A percentile compares a stretch with the other conserved stretches of the same genome.
Conservation (phyloP, 2,113 vertebrate genomes). For the Pachycephala philippinensis region DNA sequence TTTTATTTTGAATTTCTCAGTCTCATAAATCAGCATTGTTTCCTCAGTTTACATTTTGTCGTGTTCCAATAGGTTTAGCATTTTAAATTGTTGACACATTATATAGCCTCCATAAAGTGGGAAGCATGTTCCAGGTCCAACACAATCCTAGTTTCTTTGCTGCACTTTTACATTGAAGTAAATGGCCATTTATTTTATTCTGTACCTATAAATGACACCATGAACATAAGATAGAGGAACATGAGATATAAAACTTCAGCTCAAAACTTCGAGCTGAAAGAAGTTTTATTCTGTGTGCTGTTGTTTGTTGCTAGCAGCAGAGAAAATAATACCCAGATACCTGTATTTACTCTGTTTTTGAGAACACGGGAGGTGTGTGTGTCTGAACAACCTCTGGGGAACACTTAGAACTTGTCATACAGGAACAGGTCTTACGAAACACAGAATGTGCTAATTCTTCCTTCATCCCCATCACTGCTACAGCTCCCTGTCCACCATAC, state of each 20-base stretch:
- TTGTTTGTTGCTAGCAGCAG: not conserved
- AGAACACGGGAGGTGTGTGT: not conserved
- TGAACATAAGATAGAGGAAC: not conserved
- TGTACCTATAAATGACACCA: not conserved
- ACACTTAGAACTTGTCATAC: not conserved
- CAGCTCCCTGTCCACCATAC: not conserved
- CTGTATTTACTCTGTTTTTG: not conserved
- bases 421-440: not conserved
- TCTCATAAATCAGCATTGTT: not conserved
- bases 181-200: not conserved
- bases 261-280: not conserved
- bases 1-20: conserved; percentile 13
- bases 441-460: not conserved
- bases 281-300: not conserved
- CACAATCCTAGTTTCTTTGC: not conserved
- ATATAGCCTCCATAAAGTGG: not conserved
- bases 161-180: not conserved
- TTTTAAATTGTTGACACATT: not conserved
- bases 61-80: not conserved
- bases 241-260: not conserved
- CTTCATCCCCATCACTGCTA: not conserved
- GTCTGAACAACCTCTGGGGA: not conserved
- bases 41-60: not conserved
- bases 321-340: not conserved
- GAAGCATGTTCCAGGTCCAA: not conserved